Percentiles rank a stretch among this genome's conserved stretches.
phyloP scores from a whole-genome alignment of 2,888 invertebrate genomes.

The Latheticus oryzae region DNA sequence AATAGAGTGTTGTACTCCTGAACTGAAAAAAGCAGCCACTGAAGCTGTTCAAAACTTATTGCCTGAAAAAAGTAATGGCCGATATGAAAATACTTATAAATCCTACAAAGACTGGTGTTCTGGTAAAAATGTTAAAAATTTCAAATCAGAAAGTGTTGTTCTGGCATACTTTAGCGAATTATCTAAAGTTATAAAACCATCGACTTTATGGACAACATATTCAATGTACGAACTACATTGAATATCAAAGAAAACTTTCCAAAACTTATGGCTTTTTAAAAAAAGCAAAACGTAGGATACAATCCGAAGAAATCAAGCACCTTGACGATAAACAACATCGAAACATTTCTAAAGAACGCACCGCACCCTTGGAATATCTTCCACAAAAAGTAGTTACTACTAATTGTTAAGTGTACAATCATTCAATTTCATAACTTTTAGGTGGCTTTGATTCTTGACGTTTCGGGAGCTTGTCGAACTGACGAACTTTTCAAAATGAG shows the following conservation, averaged over 20 bases:
- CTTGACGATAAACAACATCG: neutral
- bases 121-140: neutral
- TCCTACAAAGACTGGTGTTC: constrained; percentile 2
- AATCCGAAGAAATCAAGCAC: constrained; percentile 1
- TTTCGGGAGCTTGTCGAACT: constrained; percentile 2
- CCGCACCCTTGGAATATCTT: constrained; percentile 4
- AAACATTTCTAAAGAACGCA: constrained; percentile 1
- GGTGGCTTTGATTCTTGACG: constrained; percentile 8
- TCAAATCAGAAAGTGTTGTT: neutral
- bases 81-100: neutral
- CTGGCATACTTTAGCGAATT: constrained; percentile 1
- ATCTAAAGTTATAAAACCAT: neutral
- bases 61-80: constrained; percentile 1
- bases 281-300: constrained; percentile 10
- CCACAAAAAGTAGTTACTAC: constrained; percentile 10
- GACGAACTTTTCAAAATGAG: constrained; percentile 8
- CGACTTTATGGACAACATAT: neutral
- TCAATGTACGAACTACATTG: neutral
- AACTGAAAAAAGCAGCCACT: constrained; percentile 2
- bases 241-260: constrained; percentile 1
- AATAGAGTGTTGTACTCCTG: neutral
- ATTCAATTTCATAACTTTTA: constrained; percentile 1
- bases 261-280: neutral
- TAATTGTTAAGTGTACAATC: neutral
- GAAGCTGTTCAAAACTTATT: constrained; percentile 8